phyloP scores from a whole-genome alignment of 2,797 vertebrate genomes.

The Remorina albescens region DNA sequence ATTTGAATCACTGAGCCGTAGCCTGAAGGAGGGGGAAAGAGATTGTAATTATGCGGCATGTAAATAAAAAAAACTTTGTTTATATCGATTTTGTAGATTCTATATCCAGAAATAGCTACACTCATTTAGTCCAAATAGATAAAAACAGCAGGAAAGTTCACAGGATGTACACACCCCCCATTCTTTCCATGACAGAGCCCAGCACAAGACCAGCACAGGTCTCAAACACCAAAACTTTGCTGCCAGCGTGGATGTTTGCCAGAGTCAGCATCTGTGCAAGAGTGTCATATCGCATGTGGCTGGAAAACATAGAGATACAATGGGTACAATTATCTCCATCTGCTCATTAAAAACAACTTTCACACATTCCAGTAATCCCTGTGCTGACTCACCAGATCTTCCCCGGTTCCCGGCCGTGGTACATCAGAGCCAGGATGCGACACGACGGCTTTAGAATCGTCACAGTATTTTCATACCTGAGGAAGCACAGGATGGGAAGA shows the following conservation, averaged over 20 bases:
- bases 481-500: conserved; percentile 18
- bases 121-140: not conserved
- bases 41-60: conserved; percentile 17
- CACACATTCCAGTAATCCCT: not conserved
- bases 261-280: conserved; percentile 95
- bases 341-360: not conserved
- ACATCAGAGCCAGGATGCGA: conserved; percentile 96
- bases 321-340: not conserved
- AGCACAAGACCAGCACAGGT: conserved; percentile 95
- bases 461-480: conserved; percentile 93
- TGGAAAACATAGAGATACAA: conserved; percentile 64
- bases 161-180: conserved; percentile 88
- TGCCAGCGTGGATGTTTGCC: conserved; percentile 94
- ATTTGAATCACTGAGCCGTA: conserved; percentile 96
- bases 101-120: not conserved
- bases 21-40: conserved; percentile 79
- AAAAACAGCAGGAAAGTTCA: not conserved
- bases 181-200: conserved; percentile 95
- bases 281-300: conserved; percentile 95
- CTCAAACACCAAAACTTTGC: conserved; percentile 95
- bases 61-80: conserved; percentile 16
- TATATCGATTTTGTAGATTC: no score
- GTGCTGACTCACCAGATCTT: conserved; percentile 93
- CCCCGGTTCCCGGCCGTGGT: conserved; percentile 95
- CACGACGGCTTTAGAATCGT: conserved; percentile 92